These are phyloP conservation scores for Drosophila cardini DNA, from an alignment of 1,140 invertebrate species.

Conservation along the genomic window DNA sequence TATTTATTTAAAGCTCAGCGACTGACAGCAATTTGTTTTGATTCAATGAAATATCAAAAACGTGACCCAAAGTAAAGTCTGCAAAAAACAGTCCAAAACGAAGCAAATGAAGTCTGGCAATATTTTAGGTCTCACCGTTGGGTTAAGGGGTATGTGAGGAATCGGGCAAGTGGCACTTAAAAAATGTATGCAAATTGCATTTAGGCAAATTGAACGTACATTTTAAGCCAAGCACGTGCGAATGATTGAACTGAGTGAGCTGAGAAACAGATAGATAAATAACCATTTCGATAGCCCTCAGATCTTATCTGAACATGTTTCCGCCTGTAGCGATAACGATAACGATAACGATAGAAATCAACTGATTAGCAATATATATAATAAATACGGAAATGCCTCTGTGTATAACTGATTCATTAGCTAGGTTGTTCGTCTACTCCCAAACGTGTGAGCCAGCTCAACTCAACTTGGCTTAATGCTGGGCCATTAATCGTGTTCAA, in stretches of 20 bases:
- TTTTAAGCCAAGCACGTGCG: conserved; percentile 68
- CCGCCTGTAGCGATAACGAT: conserved; percentile 15
- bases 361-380: conserved; percentile 24
- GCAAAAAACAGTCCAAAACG: background rate
- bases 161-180: conserved; percentile 37
- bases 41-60: conserved; percentile 83
- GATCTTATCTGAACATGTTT: conserved; percentile 14
- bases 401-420: conserved; percentile 21
- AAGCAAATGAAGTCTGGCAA: conserved; percentile 35
- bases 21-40: conserved; percentile 76
- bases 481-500: conserved; percentile 68
- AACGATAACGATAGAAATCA: conserved; percentile 15
- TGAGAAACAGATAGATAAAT: conserved; percentile 12
- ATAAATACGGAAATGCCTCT: conserved; percentile 10
- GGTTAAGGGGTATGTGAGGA: background rate
- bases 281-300: conserved; percentile 12
- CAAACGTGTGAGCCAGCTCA: background rate
- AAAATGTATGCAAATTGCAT: conserved; percentile 72
- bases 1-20: conserved; percentile 73
- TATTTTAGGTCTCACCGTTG: conserved; percentile 24
- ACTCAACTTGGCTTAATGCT: background rate
- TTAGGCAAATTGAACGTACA: conserved; percentile 71
- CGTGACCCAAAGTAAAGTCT: conserved; percentile 71
- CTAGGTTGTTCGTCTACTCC: background rate
- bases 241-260: conserved; percentile 59